Conservation (phyloP, 2,113 vertebrate species). For the Cyprinodon tularosa region DNA sequence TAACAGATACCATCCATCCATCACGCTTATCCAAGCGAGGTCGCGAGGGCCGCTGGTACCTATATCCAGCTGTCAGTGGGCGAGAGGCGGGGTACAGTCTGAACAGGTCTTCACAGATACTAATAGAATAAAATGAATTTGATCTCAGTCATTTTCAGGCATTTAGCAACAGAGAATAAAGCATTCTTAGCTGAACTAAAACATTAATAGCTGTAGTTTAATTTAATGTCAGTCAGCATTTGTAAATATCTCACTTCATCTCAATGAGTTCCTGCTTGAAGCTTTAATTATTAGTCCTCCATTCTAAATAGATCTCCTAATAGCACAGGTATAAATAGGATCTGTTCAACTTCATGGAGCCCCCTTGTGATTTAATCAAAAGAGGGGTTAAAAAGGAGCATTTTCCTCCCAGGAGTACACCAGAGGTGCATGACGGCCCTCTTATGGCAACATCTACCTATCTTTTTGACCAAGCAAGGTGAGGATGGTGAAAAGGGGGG, state of each 20-base stretch:
- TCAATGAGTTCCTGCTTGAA: not conserved
- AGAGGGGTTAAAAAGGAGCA: constrained; percentile 14
- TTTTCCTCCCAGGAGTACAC: constrained; percentile 52
- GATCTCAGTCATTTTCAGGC: not conserved
- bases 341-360: constrained; percentile 58
- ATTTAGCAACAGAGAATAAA: not conserved
- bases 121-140: no score
- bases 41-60: no score
- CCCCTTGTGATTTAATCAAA: constrained; percentile 56
- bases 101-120: no score
- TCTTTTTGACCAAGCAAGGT: constrained; percentile 13
- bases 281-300: constrained; percentile 52
- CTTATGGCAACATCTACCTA: constrained; percentile 43
- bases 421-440: constrained; percentile 34
- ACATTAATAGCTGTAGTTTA: no score
- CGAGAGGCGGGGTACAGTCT: no score
- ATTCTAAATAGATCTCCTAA: constrained; percentile 59
- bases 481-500: constrained; percentile 11
- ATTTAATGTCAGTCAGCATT: no score
- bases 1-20: no score
- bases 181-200: no score
- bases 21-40: no score
- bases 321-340: constrained; percentile 65
- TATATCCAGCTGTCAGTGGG: no score
- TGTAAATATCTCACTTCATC: no score